Evolutionary conservation across 2,888 invertebrate species (phyloP).

Genomic region (Drosophila anomelani): DNA sequence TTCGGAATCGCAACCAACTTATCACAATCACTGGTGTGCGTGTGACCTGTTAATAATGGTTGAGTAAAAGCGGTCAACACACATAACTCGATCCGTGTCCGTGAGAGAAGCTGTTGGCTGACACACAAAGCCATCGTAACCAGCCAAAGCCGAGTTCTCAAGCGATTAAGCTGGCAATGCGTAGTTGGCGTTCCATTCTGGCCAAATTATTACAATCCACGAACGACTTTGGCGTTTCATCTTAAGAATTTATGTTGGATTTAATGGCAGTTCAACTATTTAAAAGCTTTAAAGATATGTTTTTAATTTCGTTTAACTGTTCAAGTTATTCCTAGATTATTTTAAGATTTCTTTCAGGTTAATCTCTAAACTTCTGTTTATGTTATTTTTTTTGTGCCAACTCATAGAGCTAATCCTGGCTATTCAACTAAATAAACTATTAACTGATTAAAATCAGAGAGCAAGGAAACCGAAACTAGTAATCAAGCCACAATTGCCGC

Average conservation of each 20-base stretch:
- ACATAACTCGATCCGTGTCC: constrained; percentile 13
- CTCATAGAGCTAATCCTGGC: constrained; percentile 3
- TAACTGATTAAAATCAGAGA: constrained; percentile 76
- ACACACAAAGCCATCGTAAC: constrained; percentile 51
- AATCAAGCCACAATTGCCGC: constrained; percentile 60
- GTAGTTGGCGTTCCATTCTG: constrained; percentile 19
- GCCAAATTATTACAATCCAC: constrained; percentile 28
- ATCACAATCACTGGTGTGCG: constrained; percentile 45
- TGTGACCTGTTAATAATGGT: constrained; percentile 73
- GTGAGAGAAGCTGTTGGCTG: constrained; percentile 30
- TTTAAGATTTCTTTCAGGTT: neutral
- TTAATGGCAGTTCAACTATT: constrained; percentile 11
- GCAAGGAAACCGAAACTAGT: constrained; percentile 56
- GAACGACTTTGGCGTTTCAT: constrained; percentile 15
- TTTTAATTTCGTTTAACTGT: neutral
- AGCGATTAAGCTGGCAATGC: constrained; percentile 22
- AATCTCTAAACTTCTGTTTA: constrained; percentile 15
- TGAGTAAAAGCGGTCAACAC: constrained; percentile 65
- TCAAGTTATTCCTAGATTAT: neutral
- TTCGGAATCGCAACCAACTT: constrained; percentile 33
- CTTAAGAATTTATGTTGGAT: constrained; percentile 15
- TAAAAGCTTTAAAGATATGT: too few relatives aligned
- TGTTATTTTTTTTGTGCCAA: neutral
- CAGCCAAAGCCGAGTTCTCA: constrained; percentile 18
- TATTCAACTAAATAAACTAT: constrained; percentile 76